Evolutionary conservation across 2,797 vertebrate species (phyloP), one percentile per base, ranked within the genome.

Genomic region (Natrix natrix): DNA sequence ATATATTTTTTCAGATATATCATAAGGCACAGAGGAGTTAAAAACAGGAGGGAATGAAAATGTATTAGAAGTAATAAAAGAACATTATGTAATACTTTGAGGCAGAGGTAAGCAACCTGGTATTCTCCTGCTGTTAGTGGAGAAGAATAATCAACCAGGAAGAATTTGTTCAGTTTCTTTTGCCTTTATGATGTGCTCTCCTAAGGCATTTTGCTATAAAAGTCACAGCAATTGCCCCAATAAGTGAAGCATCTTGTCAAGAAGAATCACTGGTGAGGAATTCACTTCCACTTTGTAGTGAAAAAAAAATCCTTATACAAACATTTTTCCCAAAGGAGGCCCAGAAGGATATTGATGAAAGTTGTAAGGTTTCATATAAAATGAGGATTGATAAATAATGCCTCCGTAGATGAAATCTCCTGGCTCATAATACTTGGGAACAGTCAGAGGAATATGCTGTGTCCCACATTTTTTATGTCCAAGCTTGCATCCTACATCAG

Each of bases 361-460:
- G 14, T 10, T 60, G 5, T n/a, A 11, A 52, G 78, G 74, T n/a
- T 2, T 17, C 12, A 43, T 8, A 83, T 48, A 52, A 26, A 91
- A 60, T 7, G 26, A 24, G 4, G 56, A 11, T 83, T 91, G 90
- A 61, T 13, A 91, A 86, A 52, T 0, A n/a, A 91, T 91, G 56
- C 56, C 78, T 60, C 90, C 90, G 5, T 60, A 91, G 11, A 86
- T 91, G 74, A 91, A 86, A 52, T 91, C 55, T 52, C 90, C 74
- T 52, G 37, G 7, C 24, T 91, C 37, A 91, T 86, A 52, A 60
- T 86, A 90, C 32, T 43, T 91, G 74, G 37, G 26, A 91, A 57
- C 1, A 86, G 12, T 28, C 17, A 11, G 24, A 3, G 8, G 14
- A 43, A 78, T 12, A 52, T 20, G 16, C 54, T 12, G 74, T 48